Conservation (phyloP, 1,140 invertebrate genomes). For the Micrasema longulum region DNA sequence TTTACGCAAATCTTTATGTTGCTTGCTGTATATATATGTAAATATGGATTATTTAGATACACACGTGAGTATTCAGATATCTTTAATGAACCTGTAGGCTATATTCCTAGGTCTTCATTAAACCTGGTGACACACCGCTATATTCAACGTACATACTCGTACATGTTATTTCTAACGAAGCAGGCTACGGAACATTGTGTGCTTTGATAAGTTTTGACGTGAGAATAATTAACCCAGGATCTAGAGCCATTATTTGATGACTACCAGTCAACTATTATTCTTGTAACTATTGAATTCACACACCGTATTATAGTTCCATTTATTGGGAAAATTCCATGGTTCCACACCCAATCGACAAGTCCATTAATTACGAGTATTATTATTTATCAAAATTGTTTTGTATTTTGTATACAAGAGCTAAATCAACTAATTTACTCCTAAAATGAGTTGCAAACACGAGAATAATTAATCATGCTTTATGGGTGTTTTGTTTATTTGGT, state of each 20-base stretch:
- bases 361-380: slow-evolving; percentile 1
- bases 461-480: not conserved
- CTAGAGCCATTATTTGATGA: not conserved
- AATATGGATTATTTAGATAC: no score
- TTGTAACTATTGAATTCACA: slow-evolving; percentile 17
- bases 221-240: slow-evolving; percentile 6
- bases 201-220: slow-evolving; percentile 10
- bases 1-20: no score
- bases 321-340: slow-evolving; percentile 2
- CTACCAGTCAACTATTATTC: slow-evolving; percentile 3
- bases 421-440: not conserved
- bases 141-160: no score
- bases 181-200: no score
- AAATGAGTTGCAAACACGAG: not conserved
- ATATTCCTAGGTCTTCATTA: no score
- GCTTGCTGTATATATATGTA: no score
- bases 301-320: not conserved
- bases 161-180: no score
- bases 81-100: no score
- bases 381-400: not conserved
- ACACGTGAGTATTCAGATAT: no score
- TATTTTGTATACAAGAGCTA: not conserved
- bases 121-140: no score
- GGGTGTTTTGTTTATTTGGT: not conserved
- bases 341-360: not conserved